phyloP scores from a whole-genome alignment of 2,113 vertebrate genomes.

The Egretta garzetta region DNA sequence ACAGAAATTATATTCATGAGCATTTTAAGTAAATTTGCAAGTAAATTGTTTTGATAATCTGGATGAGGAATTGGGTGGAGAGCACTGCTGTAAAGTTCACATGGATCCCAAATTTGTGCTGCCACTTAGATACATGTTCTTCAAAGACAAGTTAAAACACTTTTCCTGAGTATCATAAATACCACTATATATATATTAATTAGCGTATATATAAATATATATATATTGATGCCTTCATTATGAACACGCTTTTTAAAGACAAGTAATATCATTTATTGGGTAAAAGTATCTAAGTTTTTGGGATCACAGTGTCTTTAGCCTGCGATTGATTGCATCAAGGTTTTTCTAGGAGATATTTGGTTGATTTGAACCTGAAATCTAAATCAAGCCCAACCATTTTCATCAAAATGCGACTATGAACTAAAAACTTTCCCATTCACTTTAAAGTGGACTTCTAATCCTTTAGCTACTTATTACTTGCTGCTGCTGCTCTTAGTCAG shows the following conservation, averaged over 20 bases:
- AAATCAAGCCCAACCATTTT: neutral
- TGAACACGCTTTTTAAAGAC: neutral
- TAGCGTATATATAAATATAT: neutral
- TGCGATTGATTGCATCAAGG: neutral
- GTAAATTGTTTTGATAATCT: neutral
- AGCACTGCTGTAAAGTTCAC: neutral
- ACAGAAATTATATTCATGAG: neutral
- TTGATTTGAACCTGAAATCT: neutral
- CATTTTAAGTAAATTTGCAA: neutral
- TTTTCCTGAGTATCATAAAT: neutral
- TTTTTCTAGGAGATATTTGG: neutral
- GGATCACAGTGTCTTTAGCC: neutral
- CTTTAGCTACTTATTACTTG: neutral
- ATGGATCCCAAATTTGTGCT: neutral
- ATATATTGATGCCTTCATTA: neutral
- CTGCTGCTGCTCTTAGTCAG: neutral
- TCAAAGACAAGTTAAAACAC: neutral
- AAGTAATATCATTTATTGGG: neutral
- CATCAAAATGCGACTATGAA: neutral
- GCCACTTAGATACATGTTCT: neutral
- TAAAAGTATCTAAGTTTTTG: neutral
- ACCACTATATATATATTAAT: neutral
- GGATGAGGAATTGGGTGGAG: neutral
- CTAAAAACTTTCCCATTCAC: neutral
- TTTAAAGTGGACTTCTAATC: neutral